These are phyloP conservation scores for Sorex fumeus DNA, from an alignment of 2,113 vertebrate species.

Conservation along the genomic window DNA sequence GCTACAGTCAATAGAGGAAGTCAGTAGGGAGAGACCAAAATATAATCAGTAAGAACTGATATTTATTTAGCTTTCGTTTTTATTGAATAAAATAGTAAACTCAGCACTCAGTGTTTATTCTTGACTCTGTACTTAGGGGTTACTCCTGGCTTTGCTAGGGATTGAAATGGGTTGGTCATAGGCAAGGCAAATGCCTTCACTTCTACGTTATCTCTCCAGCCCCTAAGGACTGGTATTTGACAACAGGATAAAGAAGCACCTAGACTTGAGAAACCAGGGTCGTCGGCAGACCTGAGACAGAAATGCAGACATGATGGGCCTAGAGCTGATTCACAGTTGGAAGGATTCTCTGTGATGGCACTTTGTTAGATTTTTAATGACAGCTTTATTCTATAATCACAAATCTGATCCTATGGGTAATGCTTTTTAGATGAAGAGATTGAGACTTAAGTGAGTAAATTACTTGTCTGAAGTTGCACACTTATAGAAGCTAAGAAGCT, in stretches of 20 bases:
- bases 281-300: background rate
- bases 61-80: too few species aligned
- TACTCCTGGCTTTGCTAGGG: too few species aligned
- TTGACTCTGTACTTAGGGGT: too few species aligned
- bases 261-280: background rate
- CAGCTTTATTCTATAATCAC: background rate
- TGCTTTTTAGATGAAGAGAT: slow-evolving; percentile 31
- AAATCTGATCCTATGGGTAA: background rate
- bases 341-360: background rate
- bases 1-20: background rate
- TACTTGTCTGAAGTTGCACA: background rate
- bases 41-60: too few species aligned
- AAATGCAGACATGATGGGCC: background rate
- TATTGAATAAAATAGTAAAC: too few species aligned
- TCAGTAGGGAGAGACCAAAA: background rate
- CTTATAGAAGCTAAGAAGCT: background rate
- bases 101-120: too few species aligned
- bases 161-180: too few species aligned
- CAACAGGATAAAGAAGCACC: background rate
- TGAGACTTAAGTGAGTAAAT: background rate
- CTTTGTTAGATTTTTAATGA: background rate
- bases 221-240: background rate
- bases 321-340: background rate
- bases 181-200: too few species aligned
- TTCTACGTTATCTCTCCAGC: too few species aligned